Evolutionary conservation across 2,888 invertebrate genomes (phyloP), one percentile per base, ranked within the genome.

Genomic region (Hirtodrosophila confusa): DNA sequence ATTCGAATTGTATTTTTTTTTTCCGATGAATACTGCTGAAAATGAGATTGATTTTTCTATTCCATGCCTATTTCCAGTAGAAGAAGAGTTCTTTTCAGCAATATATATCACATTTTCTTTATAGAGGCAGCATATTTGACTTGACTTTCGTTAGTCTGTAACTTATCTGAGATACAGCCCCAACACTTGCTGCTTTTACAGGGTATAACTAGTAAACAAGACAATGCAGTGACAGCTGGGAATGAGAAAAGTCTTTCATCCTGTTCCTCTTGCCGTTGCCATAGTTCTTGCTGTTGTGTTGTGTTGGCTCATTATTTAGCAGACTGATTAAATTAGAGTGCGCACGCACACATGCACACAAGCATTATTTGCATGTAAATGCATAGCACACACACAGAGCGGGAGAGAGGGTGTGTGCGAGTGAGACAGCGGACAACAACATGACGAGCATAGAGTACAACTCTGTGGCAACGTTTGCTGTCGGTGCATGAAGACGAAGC

Each of bases 311-410:
- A 87, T 82, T 82, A 82, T 82, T 87, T 82, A 78, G 66, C 73
- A 86, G 70, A 51, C 86, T 82, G 86, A 86, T 82, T 86, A 78
- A 86, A 82, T 88, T 88, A 88, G 82, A 75, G 82, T 75, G 66
- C 65, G 36, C 68, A 60, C 51, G 53, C 48, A 80, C 37, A 63
- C 11, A 41, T 23, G 45, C 35, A 62, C 9, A 60, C 24, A 47
- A 50, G 48, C 57, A 47, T 63, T 74, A 73, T 77, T 74, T 77
- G 67, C 78, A 78, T 78, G 69, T 69, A 78, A 78, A 78, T 75
- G 63, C 60, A 68, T 17, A 17, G 17, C 17, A 17, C 17, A 17
- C 17, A 17, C 17, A 17, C 17, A 17, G 17, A 17, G 17, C 2
- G 17, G 17, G 17, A 17, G 17, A 17, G 17, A 17, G 17, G 17